Evolutionary conservation across 1,140 invertebrate genomes (phyloP).

Genomic region (Aphaenogaster ashmeadi): DNA sequence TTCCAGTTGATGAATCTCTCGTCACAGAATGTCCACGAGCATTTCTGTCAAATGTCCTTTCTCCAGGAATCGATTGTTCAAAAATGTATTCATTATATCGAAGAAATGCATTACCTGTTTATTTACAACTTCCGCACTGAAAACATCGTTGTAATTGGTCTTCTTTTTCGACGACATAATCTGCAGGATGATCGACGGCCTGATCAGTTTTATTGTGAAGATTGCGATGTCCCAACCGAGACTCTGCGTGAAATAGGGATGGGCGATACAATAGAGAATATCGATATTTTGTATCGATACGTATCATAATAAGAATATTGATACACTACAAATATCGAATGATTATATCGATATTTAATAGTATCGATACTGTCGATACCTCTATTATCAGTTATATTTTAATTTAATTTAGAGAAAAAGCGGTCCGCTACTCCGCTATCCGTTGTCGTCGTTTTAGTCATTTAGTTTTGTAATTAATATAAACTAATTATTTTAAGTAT

Average conservation of each 20-base stretch:
- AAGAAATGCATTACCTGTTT: slow-evolving; percentile 72
- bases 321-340: too few species aligned
- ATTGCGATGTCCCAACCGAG: slow-evolving; percentile 89
- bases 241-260: slow-evolving; percentile 79
- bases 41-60: slow-evolving; percentile 60
- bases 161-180: slow-evolving; percentile 86
- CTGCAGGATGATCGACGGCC: slow-evolving; percentile 88
- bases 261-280: too few species aligned
- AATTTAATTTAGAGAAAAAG: too few species aligned
- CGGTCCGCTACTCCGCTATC: too few species aligned
- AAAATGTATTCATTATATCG: slow-evolving; percentile 5
- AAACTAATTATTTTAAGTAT: too few species aligned
- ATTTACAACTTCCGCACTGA: slow-evolving; percentile 83
- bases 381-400: too few species aligned
- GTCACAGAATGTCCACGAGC: slow-evolving; percentile 63
- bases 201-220: slow-evolving; percentile 86
- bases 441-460: too few species aligned
- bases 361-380: too few species aligned
- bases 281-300: too few species aligned
- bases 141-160: slow-evolving; percentile 86
- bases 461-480: too few species aligned
- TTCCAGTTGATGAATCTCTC: slow-evolving; percentile 45
- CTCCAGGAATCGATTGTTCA: background rate
- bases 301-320: too few species aligned
- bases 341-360: too few species aligned